Evolutionary conservation across 2,797 vertebrate species (phyloP), one percentile per base, ranked within the genome.

Genomic region (Parauchenoglanis ngamensis): DNA sequence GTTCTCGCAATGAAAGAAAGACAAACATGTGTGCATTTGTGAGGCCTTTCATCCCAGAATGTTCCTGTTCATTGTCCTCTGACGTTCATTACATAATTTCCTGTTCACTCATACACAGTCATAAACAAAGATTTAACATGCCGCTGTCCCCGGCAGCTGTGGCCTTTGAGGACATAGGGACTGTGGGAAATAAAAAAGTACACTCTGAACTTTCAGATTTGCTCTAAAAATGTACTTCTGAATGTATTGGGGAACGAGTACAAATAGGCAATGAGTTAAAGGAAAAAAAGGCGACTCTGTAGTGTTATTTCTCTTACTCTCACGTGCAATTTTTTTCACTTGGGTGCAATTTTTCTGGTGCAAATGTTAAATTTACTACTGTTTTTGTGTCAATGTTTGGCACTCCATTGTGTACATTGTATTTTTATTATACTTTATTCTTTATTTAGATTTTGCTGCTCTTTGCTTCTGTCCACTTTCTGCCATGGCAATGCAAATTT

Each of bases 21-120:
- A 40, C 40, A 40, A 40, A 40, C 40, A 40, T 25, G 25, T 75
- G 67, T 40, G 17, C 17, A 15, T 49, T 23, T 13, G 12, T 28
- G 76, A 61, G 13, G 2, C 0, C 11, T 17, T 61, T 44, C 19
- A 61, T 31, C n/a, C 35, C 61, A 67, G 61, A 82, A 82, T 67
- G 44, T 83, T 83, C 63, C 63, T 68, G 63, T 54, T 63, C 63
- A 68, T 35, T 83, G 65, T 83, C 46, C 63, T 31, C 23, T 83
- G 44, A 68, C 19, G 1, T 8, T 82, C 44, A 28, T 52, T 19
- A 8, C 44, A 28, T 52, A 49, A 82, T 67, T 52, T 87, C 67
- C n/a, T 17, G 89, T 86, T 40, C 83, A 89, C 86, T 89, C 87
- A 75, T 87, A 85, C 19, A 11, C 78, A 7, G 2, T 49, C 19